A percentile compares a stretch with the other conserved stretches of the same genome.
These are phyloP conservation scores for Andrena fulva DNA, from an alignment of 2,888 invertebrate genomes.

Conservation along the genomic window DNA sequence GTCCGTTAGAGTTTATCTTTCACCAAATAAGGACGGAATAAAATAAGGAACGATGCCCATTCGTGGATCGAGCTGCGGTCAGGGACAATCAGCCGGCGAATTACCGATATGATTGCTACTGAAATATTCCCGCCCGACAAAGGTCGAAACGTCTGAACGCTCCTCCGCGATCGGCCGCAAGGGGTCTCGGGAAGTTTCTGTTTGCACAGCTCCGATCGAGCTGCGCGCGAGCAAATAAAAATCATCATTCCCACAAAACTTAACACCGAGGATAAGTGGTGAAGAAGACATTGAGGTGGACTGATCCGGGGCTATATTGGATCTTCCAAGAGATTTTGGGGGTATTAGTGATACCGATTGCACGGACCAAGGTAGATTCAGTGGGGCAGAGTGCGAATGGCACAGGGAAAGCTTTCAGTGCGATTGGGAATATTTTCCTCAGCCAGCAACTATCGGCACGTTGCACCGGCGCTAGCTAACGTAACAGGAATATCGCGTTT, in stretches of 20 bases:
- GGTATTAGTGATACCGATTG: not conserved
- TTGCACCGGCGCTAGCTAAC: not conserved
- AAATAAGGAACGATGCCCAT: constrained; percentile 78
- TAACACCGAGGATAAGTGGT: no score
- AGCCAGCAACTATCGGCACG: not conserved
- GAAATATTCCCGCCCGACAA: constrained; percentile 83
- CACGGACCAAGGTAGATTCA: not conserved
- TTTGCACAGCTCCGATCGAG: constrained; percentile 41
- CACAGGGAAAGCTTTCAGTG: not conserved
- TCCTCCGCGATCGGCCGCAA: constrained; percentile 23
- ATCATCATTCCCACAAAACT: no score
- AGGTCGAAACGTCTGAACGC: constrained; percentile 69
- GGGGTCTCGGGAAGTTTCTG: constrained; percentile 37
- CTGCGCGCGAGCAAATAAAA: no score
- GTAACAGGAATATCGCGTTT: not conserved
- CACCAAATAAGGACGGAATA: constrained; percentile 83
- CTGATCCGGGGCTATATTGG: no score
- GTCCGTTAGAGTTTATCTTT: constrained; percentile 82
- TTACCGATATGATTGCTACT: constrained; percentile 85
- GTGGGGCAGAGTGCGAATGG: not conserved
- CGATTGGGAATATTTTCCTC: not conserved
- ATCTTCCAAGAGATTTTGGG: no score
- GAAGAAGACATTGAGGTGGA: no score
- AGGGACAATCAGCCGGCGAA: constrained; percentile 84
- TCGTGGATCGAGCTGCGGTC: constrained; percentile 82